Conservation (phyloP, 2,113 vertebrate genomes). For the Onychostruthus taczanowskii region DNA sequence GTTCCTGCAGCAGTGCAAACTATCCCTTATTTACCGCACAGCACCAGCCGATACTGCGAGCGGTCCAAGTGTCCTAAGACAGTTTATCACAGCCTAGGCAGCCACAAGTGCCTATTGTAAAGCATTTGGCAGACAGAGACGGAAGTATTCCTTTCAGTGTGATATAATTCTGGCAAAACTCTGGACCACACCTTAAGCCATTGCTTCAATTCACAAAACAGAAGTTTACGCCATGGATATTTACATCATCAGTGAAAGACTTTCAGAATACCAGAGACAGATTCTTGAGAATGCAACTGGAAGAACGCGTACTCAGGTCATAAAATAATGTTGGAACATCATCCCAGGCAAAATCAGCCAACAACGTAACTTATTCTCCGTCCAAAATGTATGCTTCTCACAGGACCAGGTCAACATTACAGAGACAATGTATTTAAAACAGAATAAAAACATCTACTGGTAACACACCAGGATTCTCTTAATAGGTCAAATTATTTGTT, state of each 20-base stretch:
- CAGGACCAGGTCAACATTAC: background rate
- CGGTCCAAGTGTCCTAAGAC: background rate
- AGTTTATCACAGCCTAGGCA: background rate
- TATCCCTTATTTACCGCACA: background rate
- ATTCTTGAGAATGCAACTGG: background rate
- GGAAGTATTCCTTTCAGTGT: background rate
- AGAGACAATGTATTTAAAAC: background rate
- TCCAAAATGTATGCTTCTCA: background rate
- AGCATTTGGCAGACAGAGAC: background rate
- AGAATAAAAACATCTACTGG: background rate
- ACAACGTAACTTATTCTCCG: background rate
- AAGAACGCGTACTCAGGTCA: background rate
- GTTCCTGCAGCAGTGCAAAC: background rate
- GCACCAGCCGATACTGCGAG: background rate
- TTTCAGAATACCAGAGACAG: background rate
- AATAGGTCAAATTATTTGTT: background rate
- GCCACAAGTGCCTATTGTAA: background rate
- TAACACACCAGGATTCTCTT: background rate
- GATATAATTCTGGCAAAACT: background rate
- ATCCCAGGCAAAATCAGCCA: background rate
- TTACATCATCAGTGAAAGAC: background rate
- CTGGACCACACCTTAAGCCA: background rate
- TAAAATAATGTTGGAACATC: background rate
- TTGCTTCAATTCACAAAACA: background rate
- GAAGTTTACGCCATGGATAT: background rate